Evolutionary conservation across 2,113 vertebrate species (phyloP), one percentile per base, ranked within the genome.

Genomic region (Chaetodon auriga): DNA sequence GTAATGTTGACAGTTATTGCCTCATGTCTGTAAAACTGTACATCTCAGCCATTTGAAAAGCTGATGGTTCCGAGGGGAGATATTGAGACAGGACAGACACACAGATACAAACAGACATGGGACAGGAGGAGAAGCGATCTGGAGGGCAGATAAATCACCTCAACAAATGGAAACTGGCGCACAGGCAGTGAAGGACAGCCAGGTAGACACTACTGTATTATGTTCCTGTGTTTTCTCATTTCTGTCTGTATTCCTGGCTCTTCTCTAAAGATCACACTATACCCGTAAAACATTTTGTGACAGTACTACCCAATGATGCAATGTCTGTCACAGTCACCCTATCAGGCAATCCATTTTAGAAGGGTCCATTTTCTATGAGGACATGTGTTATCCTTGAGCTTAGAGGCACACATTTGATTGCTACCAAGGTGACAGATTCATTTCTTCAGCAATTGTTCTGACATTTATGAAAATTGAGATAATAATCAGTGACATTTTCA

Each of bases 401-500:
- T 18, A 23, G 54, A 78, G 41, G 60, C 21, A 25, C 25, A 73
- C 16, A 23, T 81, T 53, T 75, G 41, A 75, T 38, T 74, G 70
- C 5, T 11, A n/a, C 15, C 0, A 0, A 36, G 19, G 35, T 72
- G 57, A 62, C 12, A 79, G 0, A 51, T 51, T 63, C 19, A 46
- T 19, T 12, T 57, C 15, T 14, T 25, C 23, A 48, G 51, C 13
- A 55, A 12, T 58, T 60, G 8, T 21, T 55, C 13, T 64, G 11
- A 65, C 48, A 15, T 54, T 71, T 63, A 6, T 54, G 21, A 78
- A 68, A 55, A 60, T 15, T 62, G 41, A 58, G 38, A 30, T 30
- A 49, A 45, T 70, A 68, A 61, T 81, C 13, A 64, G n/a, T 61
- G 80, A 60, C 68, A 45, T 78, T 78, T 79, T 51, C 13, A 60